Base-by-base conservation (phyloP, 2,888 invertebrate species). In the Nomada fabriciana region DNA sequence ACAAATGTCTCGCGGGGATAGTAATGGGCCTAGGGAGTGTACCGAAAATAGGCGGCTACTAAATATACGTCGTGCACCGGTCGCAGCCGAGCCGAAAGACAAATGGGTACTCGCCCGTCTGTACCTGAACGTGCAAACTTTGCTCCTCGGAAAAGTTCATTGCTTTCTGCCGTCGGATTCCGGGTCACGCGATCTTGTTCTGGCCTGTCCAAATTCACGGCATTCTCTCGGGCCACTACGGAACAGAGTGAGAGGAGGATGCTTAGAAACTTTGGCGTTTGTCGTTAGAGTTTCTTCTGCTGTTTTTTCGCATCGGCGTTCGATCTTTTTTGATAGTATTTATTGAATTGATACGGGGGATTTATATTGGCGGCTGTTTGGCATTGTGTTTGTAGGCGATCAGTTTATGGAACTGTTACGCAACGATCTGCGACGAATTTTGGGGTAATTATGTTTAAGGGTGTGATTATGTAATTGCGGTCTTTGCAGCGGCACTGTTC, bases 1-100 rank as follows among this genome's bases (percentile, higher is more conserved):
- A 85, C 71, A 81, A 84, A 79, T 75, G 71, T 78, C 72, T 79
- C 67, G 53, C 52, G 57, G 73, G 73, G 59, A 76, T 80, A 82
- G 87, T 80, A 80, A 87, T 85, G 79, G 85, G 57, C 76, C 71
- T 81, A 85, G 73, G 60, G 68, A 60, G 78, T 43, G 65, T 64
- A 61, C 70, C 81, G 76, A 82, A 84, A 87, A 87, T 87, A 87
- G 85, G 52, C 61, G 61, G 23, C 59, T 70, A 76, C 86, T 89
- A 88, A 88, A 89, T 89, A 89, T 88, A 88, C 79, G 75, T 60
- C 55, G 65, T 73, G 87, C 84, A 81, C 77, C 80, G 77, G 61
- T 74, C 72, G 84, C 63, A 52, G 80, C 79, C 80, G 75, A 74
- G 80, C 57, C 83, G 76, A 85, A 86, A 87, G 87, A 88, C 82